These are phyloP conservation scores for Muscidifurax raptorellus DNA, from an alignment of 1,140 invertebrate species.

Conservation along the genomic window DNA sequence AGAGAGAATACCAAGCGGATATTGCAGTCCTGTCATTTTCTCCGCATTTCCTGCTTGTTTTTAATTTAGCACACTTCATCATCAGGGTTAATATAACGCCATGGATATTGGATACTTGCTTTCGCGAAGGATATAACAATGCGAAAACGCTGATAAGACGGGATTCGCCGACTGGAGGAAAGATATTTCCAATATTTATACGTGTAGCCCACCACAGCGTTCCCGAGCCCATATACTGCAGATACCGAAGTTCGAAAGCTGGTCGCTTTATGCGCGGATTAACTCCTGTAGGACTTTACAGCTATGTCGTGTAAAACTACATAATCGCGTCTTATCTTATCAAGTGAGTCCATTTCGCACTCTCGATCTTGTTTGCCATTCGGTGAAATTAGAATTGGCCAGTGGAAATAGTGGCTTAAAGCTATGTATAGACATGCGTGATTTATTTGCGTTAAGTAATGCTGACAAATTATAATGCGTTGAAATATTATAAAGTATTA, in stretches of 20 bases:
- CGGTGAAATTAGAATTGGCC: too few species aligned
- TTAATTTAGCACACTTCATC: conserved; percentile 59
- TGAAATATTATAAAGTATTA: too few species aligned
- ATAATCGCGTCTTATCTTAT: conserved; percentile 29
- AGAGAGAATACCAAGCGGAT: neutral
- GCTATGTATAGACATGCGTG: too few species aligned
- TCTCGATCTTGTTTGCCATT: neutral
- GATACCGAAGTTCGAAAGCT: conserved; percentile 46
- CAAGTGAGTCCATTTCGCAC: neutral
- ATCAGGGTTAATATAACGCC: conserved; percentile 60
- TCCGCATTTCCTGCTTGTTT: neutral
- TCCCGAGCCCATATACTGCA: neutral
- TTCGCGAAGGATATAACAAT: conserved; percentile 58
- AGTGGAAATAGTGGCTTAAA: too few species aligned
- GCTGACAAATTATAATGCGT: too few species aligned
- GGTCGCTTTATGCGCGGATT: conserved; percentile 46
- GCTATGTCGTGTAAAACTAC: conserved; percentile 33
- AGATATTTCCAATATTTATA: conserved; percentile 51
- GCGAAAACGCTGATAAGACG: conserved; percentile 51
- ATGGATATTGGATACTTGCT: conserved; percentile 64
- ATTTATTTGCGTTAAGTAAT: too few species aligned
- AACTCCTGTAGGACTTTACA: conserved; percentile 53
- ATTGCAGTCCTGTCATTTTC: neutral
- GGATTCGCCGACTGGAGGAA: conserved; percentile 34
- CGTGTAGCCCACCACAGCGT: neutral